These are phyloP conservation scores for Tenualosa thibaudeaui DNA, from an alignment of 2,797 vertebrate genomes.

Conservation along the genomic window DNA sequence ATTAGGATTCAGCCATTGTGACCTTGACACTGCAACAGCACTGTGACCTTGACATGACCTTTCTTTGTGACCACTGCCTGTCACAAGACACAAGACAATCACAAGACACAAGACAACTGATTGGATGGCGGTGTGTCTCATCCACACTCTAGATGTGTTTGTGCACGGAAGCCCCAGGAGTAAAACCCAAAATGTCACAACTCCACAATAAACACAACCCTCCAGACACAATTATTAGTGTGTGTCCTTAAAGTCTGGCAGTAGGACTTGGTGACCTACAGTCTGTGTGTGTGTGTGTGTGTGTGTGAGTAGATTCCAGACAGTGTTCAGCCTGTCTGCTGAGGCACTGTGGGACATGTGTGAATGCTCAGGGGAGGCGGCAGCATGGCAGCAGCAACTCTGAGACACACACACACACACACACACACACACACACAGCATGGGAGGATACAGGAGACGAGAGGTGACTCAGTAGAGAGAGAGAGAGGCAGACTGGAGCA, in stretches of 20 bases:
- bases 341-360: not conserved
- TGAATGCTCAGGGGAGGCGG: not conserved
- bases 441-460: not conserved
- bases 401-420: not conserved
- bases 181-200: not conserved
- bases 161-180: not conserved
- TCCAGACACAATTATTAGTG: not conserved
- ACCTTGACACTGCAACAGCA: too few species aligned
- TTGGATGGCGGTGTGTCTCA: not conserved
- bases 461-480: not conserved
- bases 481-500: not conserved
- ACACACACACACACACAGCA: not conserved
- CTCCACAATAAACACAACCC: not conserved
- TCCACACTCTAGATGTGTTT: not conserved
- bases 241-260: not conserved
- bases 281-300: constrained; percentile 10
- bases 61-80: not conserved
- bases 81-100: too few species aligned
- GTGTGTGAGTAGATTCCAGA: not conserved
- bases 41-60: too few species aligned
- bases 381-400: not conserved
- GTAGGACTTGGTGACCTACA: not conserved
- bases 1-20: too few species aligned
- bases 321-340: not conserved
- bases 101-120: not conserved